phyloP scores from a whole-genome alignment of 1,140 invertebrate genomes.

The Anastrepha ludens region DNA sequence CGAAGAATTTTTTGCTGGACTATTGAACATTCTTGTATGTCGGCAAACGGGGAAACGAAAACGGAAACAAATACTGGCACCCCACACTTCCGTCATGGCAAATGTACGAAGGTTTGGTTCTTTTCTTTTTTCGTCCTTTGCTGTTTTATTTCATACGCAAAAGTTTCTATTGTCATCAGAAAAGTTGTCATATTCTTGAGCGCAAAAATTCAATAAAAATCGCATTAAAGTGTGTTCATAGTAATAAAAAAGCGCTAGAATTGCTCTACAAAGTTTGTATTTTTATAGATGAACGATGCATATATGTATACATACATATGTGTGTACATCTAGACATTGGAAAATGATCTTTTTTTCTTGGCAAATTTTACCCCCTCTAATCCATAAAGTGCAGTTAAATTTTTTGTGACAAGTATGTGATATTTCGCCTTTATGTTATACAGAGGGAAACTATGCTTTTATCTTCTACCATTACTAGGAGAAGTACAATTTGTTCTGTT shows the following conservation, averaged over 20 bases:
- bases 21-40: neutral
- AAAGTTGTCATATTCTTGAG: slow-evolving; percentile 1
- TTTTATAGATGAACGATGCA: neutral
- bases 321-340: too few species aligned
- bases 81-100: neutral
- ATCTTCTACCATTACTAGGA: too few species aligned
- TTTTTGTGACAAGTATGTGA: too few species aligned
- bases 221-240: slow-evolving; percentile 28
- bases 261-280: neutral
- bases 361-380: too few species aligned
- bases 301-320: too few species aligned
- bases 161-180: neutral
- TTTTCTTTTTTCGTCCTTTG: neutral
- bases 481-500: too few species aligned
- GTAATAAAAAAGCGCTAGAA: slow-evolving; percentile 18
- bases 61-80: neutral
- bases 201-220: slow-evolving; percentile 45
- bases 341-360: too few species aligned
- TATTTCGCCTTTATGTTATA: too few species aligned
- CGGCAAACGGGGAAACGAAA: neutral
- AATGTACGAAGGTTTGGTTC: neutral
- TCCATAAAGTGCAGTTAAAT: too few species aligned
- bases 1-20: neutral
- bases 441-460: too few species aligned
- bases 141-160: neutral